Percentiles rank a stretch among this genome's conserved stretches.
phyloP scores from a whole-genome alignment of 2,797 vertebrate species.

The Pseudomugil tenellus region DNA sequence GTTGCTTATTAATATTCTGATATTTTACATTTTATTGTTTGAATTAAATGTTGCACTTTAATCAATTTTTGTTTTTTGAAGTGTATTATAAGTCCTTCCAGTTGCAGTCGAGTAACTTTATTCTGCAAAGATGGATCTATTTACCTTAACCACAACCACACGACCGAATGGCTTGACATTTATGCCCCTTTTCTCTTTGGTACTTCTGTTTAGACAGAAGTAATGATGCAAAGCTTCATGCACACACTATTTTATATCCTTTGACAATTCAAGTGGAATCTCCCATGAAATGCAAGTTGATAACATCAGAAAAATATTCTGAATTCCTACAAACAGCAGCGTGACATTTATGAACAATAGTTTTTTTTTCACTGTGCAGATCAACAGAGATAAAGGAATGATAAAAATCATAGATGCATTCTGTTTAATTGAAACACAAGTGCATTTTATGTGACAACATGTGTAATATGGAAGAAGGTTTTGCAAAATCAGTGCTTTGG shows the following conservation, averaged over 20 bases:
- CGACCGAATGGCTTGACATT: background rate
- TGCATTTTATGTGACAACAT: background rate
- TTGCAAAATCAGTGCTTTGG: background rate
- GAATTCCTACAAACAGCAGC: constrained; percentile 43
- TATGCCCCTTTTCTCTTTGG: background rate
- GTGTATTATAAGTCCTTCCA: too few relatives aligned
- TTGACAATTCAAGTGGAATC: constrained; percentile 17
- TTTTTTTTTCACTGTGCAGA: background rate
- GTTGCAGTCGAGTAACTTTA: too few relatives aligned
- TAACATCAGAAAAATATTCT: constrained; percentile 18
- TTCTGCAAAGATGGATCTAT: background rate
- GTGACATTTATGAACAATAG: constrained; percentile 6
- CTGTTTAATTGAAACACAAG: background rate
- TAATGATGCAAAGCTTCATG: background rate
- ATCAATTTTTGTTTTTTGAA: too few relatives aligned
- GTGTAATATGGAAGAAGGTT: background rate
- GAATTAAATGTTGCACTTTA: too few relatives aligned
- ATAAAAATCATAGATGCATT: background rate
- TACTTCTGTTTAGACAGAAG: background rate
- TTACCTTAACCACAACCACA: background rate
- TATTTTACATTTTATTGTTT: background rate
- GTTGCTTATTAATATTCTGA: too few relatives aligned
- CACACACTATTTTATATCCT: constrained; percentile 4
- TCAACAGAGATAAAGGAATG: constrained; percentile 24
- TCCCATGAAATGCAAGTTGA: constrained; percentile 29